phyloP scores from a whole-genome alignment of 2,113 vertebrate species.

The Pygoscelis antarcticus region DNA sequence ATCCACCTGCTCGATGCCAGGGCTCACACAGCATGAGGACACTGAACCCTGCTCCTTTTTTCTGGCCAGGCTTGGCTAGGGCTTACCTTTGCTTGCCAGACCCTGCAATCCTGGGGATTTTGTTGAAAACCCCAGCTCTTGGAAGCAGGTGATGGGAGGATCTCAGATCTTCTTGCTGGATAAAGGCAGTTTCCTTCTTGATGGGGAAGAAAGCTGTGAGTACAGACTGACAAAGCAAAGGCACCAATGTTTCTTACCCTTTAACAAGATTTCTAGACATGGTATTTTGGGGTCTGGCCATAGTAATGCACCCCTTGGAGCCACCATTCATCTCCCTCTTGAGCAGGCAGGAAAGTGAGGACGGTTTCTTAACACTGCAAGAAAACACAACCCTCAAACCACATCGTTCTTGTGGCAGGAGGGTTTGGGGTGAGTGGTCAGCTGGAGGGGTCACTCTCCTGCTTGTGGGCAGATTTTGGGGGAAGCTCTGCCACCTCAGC shows the following conservation, averaged over 20 bases:
- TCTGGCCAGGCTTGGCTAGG: neutral
- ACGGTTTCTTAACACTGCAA: neutral
- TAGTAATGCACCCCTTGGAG: neutral
- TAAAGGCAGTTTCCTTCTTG: neutral
- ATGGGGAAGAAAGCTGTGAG: neutral
- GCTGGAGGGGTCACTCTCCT: neutral
- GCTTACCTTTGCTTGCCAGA: neutral
- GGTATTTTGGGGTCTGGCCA: neutral
- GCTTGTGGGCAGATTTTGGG: neutral
- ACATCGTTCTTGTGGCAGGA: neutral
- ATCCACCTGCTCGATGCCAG: neutral
- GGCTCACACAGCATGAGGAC: fast-evolving
- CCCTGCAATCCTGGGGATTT: neutral
- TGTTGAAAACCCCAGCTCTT: neutral
- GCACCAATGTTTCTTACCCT: neutral
- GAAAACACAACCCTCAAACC: neutral
- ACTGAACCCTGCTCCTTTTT: neutral
- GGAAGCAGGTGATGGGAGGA: neutral
- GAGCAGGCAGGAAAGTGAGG: neutral
- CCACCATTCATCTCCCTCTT: neutral
- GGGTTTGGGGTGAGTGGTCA: neutral
- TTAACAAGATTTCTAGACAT: neutral
- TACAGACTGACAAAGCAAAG: neutral
- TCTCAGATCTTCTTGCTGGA: neutral
- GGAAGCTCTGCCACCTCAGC: neutral